Base-by-base conservation (phyloP, 2,888 invertebrate genomes). In the Machimus rusticus region DNA sequence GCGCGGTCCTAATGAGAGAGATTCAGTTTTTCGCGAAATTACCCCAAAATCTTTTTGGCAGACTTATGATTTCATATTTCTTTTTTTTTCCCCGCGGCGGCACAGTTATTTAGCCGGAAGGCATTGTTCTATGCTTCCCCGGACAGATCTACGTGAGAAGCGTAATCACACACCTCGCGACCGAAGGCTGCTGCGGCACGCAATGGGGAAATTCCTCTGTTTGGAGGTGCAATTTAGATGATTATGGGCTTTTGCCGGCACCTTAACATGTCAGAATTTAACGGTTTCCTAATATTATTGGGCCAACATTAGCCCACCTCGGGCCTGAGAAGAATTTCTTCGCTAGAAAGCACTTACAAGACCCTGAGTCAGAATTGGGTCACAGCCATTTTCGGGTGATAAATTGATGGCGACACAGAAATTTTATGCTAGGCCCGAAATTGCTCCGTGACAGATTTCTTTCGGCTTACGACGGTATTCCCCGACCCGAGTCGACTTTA, bases 211-310 rank as follows among this genome's bases (percentile, higher is more conserved):
- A 78, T 78, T 78, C 43, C 39, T 78, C 39, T 78, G 39, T 78
- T 78, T 78, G 78, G 66, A 78, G 37, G 55, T 81, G 51, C 51
- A 81, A 81, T 81, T 81, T 81, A 23, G 81, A 81, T 81, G 81
- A 81, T 81, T 81, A 81, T 23, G 55, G 81, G 55, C 81, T 81
- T 55, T 81, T 81, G 81, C 46, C 81, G 51, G 46, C 81, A 55
- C 51, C 66, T 46, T 43, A 84, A 84, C 66, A 84, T 84, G 84
- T 74, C 84, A 84, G 39, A 84, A 39, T 66, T 84, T 84, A 84
- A 84, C 84, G 84, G 84, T 84, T 84, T 66, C 34, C 74, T 34
- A 28, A 79, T 84, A 37, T 84, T 84, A 66, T 84, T 84, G 84
- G 57, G 43, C 39, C 51, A 81, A 46, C 37, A 84, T 84, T 57